Percentiles rank a stretch among this genome's conserved stretches.
Evolutionary conservation across 2,113 vertebrate genomes (phyloP).

Genomic region (Mixornis gularis): DNA sequence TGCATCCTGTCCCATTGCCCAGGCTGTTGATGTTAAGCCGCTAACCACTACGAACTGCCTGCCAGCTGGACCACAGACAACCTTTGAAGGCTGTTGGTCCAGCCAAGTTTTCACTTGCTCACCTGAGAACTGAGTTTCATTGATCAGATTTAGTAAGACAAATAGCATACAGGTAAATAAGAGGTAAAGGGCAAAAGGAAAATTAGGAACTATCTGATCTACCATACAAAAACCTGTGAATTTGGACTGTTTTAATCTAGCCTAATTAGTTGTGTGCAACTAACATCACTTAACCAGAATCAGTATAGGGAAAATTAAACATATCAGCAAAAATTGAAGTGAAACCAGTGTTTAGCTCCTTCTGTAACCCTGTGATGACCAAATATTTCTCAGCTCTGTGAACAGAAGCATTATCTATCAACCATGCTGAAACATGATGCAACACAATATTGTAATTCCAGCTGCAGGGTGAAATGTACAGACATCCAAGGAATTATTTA

Average conservation of each 20-base stretch:
- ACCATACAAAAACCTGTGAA: neutral
- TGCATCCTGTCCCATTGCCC: neutral
- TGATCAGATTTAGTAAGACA: neutral
- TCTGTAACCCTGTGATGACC: neutral
- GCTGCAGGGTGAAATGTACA: neutral
- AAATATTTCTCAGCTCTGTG: neutral
- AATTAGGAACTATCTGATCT: neutral
- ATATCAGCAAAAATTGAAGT: neutral
- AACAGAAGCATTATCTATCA: neutral
- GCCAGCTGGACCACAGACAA: neutral
- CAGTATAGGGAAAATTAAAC: neutral
- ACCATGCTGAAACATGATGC: neutral
- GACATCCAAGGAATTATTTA: neutral
- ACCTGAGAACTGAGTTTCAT: neutral
- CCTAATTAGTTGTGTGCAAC: neutral
- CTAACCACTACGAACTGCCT: neutral
- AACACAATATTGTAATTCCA: neutral
- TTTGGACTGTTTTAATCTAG: neutral
- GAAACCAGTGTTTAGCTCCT: neutral
- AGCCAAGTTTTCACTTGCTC: neutral
- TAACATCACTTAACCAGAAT: neutral
- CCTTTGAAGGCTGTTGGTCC: neutral
- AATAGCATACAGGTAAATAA: neutral
- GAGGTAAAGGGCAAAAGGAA: neutral
- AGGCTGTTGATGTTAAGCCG: neutral